Evolutionary conservation across 2,797 vertebrate genomes (phyloP), one percentile per base, ranked within the genome.

Genomic region (Rousettus madagascariensis): DNA sequence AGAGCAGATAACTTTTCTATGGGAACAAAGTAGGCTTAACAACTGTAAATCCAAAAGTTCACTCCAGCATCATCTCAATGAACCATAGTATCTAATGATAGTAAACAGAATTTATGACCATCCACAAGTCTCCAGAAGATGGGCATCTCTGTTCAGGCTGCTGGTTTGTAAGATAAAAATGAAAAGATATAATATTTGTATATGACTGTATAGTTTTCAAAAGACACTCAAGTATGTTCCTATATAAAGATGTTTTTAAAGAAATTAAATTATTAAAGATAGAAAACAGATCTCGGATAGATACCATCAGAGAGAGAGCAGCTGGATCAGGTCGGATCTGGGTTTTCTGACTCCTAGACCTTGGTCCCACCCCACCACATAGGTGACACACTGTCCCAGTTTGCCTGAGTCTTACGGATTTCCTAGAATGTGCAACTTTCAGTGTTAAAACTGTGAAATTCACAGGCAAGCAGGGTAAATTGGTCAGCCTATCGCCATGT

Each of bases 131-230:
- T 80, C 38, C 30, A 16, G 15, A 63, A 53, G 10, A 63, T 49
- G 43, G 28, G 2, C 8, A 24, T n/a, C 22, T 33, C 61, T 92
- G 15, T 33, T 68, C 11, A 68, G 17, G 22, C 8, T 65, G 12
- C 33, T 87, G 66, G 30, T 36, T 43, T 87, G 30, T 87, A 53
- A 97, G 79, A 72, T 9, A 36, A 69, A 86, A 93, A 46, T 55
- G 41, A 85, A 95, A 86, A 65, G 6, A 41, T 71, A 16, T 71
- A 51, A 10, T 59, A n/a, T 71, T 33, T 30, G 5, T 38, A 30
- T 41, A 36, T 38, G 93, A 38, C 10, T 79, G 30, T 22, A 51
- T 20, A 38, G 22, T 65, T 95, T 88, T 83, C 33, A 77, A 77
- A 94, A 75, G 12, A 49, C 4, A 36, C 4, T 69, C 26, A 59